These are phyloP conservation scores for Gephyroberyx darwinii DNA, from an alignment of 2,797 vertebrate species.

Conservation along the genomic window DNA sequence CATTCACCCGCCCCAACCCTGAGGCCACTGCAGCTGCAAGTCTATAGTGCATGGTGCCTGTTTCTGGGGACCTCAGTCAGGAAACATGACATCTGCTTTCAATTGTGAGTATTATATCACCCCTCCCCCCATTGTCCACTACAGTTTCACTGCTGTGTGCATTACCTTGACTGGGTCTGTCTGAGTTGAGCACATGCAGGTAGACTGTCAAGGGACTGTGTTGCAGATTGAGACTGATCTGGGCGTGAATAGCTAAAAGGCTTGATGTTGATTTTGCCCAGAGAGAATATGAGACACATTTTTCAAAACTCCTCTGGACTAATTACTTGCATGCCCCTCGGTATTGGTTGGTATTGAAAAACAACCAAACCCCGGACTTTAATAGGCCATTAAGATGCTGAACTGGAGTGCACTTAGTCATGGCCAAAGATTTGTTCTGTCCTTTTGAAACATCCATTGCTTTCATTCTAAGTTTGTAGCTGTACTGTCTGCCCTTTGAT, in stretches of 20 bases:
- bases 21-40: conserved; percentile 47
- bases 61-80: conserved; percentile 69
- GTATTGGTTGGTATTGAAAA: conserved; percentile 25
- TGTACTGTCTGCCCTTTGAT: conserved; percentile 8
- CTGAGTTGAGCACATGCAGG: conserved; percentile 60
- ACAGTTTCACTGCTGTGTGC: conserved; percentile 47
- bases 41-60: conserved; percentile 49
- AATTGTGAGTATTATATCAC: conserved; percentile 64
- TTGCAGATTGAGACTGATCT: conserved; percentile 48
- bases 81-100: conserved; percentile 79
- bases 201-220: conserved; percentile 54
- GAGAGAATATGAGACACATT: conserved; percentile 34
- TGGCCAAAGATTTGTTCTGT: conserved; percentile 16
- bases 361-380: neutral
- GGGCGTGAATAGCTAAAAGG: conserved; percentile 30
- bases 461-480: conserved; percentile 9
- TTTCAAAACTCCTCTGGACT: conserved; percentile 21
- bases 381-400: conserved; percentile 30
- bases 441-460: conserved; percentile 1
- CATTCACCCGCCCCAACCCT: conserved; percentile 46
- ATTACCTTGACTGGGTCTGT: conserved; percentile 58
- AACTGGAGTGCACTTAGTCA: conserved; percentile 12
- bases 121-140: conserved; percentile 31
- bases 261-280: conserved; percentile 54
- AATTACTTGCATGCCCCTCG: conserved; percentile 28